phyloP scores from a whole-genome alignment of 2,888 invertebrate genomes.

The Drosophila silvestris region DNA sequence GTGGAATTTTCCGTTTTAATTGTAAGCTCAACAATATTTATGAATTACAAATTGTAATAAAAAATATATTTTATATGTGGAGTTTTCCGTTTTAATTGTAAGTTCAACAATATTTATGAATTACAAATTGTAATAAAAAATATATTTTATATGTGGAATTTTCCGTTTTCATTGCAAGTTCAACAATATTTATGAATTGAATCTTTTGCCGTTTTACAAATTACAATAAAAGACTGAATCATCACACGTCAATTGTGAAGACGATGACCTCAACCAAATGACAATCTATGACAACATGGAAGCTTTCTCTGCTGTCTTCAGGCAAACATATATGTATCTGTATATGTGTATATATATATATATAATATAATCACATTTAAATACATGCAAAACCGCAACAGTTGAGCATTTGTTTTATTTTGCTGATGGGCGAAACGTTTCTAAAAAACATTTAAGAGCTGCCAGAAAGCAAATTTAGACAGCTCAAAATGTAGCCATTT shows the following conservation, averaged over 20 bases:
- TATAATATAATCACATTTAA: slow-evolving; percentile 32
- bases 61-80: fast-evolving
- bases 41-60: background rate
- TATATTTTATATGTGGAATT: background rate
- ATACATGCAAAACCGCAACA: slow-evolving; percentile 36
- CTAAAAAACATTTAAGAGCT: background rate
- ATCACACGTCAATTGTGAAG: slow-evolving; percentile 28
- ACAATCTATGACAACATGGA: slow-evolving; percentile 39
- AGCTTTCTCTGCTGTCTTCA: slow-evolving; percentile 46
- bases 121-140: background rate
- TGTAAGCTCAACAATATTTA: background rate
- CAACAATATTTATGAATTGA: background rate
- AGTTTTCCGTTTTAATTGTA: background rate
- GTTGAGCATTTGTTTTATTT: slow-evolving; percentile 18
- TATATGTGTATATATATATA: background rate
- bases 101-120: background rate
- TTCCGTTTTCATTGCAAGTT: background rate
- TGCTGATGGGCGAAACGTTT: slow-evolving; percentile 14
- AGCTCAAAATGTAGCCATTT: slow-evolving; percentile 7
- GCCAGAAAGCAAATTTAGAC: slow-evolving; percentile 10
- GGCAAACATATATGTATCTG: background rate
- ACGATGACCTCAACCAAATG: slow-evolving; percentile 56
- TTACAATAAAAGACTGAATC: slow-evolving; percentile 17
- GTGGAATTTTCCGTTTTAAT: background rate
- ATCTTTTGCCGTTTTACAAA: background rate